These are phyloP conservation scores for Pithys albifrons DNA, from an alignment of 2,113 vertebrate species.

Conservation along the genomic window DNA sequence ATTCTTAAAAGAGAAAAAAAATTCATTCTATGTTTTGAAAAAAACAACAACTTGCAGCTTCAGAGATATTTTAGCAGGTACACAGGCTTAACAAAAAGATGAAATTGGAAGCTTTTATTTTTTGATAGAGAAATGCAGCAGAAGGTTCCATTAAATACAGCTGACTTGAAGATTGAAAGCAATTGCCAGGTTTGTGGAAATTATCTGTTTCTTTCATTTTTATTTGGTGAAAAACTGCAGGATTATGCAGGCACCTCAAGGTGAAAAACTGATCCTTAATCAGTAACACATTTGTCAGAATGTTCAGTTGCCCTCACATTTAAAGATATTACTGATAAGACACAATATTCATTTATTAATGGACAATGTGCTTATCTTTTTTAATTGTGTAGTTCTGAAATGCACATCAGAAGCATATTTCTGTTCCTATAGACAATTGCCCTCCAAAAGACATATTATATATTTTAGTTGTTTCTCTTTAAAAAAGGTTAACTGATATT, in stretches of 20 bases:
- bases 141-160: neutral
- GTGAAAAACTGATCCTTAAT: neutral
- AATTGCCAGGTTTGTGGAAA: neutral
- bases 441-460: accelerated
- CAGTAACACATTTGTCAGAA: neutral
- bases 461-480: neutral
- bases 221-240: neutral
- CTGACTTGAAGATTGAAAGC: neutral
- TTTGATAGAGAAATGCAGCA: neutral
- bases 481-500: neutral
- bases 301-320: neutral
- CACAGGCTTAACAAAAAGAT: neutral
- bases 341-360: neutral
- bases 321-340: neutral
- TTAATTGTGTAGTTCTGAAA: neutral
- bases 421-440: neutral
- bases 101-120: neutral
- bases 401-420: neutral
- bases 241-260: neutral
- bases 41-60: neutral
- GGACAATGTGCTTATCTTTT: neutral
- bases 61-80: neutral
- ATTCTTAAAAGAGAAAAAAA: neutral
- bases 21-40: neutral
- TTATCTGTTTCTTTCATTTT: neutral